A percentile compares a stretch with the other conserved stretches of the same genome.
These are phyloP conservation scores for Theristicus caerulescens DNA, from an alignment of 2,113 vertebrate species.

Conservation along the genomic window DNA sequence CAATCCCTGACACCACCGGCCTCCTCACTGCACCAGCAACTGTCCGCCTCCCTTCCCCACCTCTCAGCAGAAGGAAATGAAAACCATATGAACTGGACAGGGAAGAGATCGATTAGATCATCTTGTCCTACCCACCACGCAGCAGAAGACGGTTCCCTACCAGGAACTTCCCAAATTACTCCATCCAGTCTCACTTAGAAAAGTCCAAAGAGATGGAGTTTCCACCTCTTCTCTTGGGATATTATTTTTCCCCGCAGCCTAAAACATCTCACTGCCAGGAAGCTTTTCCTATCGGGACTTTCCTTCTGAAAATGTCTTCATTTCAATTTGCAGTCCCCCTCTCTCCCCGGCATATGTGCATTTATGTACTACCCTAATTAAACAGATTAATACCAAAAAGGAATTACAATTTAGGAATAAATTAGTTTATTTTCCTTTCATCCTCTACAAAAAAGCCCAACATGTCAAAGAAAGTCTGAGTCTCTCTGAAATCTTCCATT, in stretches of 20 bases:
- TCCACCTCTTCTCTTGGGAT: slow-evolving; percentile 38
- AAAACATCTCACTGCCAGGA: background rate
- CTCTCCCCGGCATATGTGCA: background rate
- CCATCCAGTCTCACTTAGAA: background rate
- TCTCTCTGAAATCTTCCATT: background rate
- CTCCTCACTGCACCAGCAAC: background rate
- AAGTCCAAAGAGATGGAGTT: background rate
- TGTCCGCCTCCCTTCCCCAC: background rate
- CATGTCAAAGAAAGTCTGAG: background rate
- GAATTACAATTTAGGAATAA: slow-evolving; percentile 44
- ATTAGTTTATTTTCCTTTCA: slow-evolving; percentile 55
- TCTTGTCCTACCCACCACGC: background rate
- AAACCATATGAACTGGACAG: background rate
- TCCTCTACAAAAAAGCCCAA: background rate
- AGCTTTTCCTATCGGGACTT: background rate
- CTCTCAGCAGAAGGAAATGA: slow-evolving; percentile 7
- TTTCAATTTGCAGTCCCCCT: background rate
- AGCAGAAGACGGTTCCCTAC: background rate
- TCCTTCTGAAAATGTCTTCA: background rate
- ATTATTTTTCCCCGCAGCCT: background rate
- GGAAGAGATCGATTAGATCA: background rate
- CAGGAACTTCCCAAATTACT: background rate
- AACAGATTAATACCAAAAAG: slow-evolving; percentile 22
- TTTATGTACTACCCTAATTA: slow-evolving; percentile 30
- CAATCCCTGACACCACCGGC: background rate